Conservation (phyloP, 2,888 invertebrate species). For the Cosmorhoe ocellata region DNA sequence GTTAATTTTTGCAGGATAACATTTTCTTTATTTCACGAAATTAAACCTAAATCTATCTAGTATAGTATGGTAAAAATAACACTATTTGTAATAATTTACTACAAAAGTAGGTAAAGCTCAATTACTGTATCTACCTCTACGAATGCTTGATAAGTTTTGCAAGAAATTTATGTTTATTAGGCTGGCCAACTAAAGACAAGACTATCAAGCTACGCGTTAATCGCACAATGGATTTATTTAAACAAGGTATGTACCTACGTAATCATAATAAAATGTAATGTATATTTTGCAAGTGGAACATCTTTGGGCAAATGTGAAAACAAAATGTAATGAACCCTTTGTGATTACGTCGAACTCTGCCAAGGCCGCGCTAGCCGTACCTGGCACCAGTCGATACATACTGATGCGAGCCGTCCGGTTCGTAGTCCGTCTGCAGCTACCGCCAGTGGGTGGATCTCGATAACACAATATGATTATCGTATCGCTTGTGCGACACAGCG, state of each 20-base stretch:
- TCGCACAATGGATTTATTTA: constrained; percentile 57
- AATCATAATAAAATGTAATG: background rate
- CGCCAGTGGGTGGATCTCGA: constrained; percentile 66
- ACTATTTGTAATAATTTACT: too few species aligned
- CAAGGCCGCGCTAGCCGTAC: constrained; percentile 77
- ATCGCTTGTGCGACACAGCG: constrained; percentile 37
- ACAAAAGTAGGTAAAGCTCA: too few species aligned
- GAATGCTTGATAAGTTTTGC: too few species aligned
- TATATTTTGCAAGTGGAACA: background rate
- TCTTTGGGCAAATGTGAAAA: constrained; percentile 8
- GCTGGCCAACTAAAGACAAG: too few species aligned
- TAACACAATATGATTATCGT: constrained; percentile 59
- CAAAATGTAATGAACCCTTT: constrained; percentile 40
- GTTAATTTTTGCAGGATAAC: too few species aligned
- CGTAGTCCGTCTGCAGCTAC: constrained; percentile 42
- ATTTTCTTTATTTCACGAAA: too few species aligned
- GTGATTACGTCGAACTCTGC: constrained; percentile 60
- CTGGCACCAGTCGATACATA: constrained; percentile 59
- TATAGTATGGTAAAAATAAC: too few species aligned
- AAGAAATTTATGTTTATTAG: too few species aligned
- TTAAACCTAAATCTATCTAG: too few species aligned
- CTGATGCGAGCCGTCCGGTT: constrained; percentile 24
- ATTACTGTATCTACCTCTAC: too few species aligned
- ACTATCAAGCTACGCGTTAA: too few species aligned
- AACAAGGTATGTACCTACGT: constrained; percentile 49